Base-by-base conservation (phyloP, 2,888 invertebrate genomes). In the Rhagonycha lutea region DNA sequence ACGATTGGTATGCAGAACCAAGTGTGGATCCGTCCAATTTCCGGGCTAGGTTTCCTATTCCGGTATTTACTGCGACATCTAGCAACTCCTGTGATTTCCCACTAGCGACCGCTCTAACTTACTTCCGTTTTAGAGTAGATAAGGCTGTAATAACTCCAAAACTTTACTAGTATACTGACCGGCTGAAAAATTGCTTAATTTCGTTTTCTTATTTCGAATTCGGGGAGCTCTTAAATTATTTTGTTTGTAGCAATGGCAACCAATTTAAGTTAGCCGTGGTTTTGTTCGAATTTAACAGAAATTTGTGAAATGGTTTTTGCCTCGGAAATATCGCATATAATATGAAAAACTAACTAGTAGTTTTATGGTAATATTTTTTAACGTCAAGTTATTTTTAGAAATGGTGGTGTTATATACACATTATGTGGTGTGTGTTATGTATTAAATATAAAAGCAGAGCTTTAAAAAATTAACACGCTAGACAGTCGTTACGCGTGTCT, bases 31-130 rank as follows among this genome's bases (percentile, higher is more conserved):
- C 83, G 84, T 83, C 83, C 84, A 85, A 86, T 86, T 86, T 85
- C 85, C 86, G 84, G 82, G 73, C 81, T 82, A 81, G 85, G 86
- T 86, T 86, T 86, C 85, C 85, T 81, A 82, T 84, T 85, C 85
- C 86, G 85, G 85, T 82, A 84, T 84, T 85, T 85, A 85, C 83
- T 81, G 82, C 83, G 83, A 83, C 84, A 84, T 83, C 83, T 82
- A 83, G 80, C 82, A 76, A 75, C 77, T 76, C 76, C 78, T 74
- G 79, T 79, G 81, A 81, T 81, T 81, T 81, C 79, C 81, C 80
- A 77, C 79, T 65, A 80, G 80, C 78, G 78, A 79, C 80, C 74
- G 70, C 75, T 79, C 80, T 71, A 76, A 79, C 79, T 78, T 79
- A 77, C 77, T 81, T 81, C 78, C 81, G 77, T 69, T 78, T 78